Percentiles rank a stretch among this genome's conserved stretches.
Conservation (phyloP, 2,888 invertebrate genomes). For the Pocota personata region DNA sequence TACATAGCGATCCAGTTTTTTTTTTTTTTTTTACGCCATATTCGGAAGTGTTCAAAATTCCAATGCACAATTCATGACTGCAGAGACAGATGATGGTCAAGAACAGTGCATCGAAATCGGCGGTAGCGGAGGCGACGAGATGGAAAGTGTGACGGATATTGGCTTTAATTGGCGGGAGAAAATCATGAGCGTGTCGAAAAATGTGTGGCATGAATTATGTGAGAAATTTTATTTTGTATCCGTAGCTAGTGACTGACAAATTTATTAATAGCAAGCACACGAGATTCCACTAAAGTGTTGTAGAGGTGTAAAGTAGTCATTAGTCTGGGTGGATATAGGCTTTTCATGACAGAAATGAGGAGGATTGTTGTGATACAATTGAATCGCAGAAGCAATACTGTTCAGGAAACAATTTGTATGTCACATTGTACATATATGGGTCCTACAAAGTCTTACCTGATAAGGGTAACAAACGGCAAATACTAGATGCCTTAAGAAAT, state of each 20-base stretch:
- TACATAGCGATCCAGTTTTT: conserved; percentile 71
- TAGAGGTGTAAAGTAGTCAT: background rate
- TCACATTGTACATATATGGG: too few species aligned
- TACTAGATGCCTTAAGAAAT: too few species aligned
- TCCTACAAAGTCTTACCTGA: too few species aligned
- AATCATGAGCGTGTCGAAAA: conserved; percentile 62
- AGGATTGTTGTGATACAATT: background rate
- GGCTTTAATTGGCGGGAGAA: conserved; percentile 63
- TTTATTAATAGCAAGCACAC: background rate
- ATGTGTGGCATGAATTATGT: conserved; percentile 51
- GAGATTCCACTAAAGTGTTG: background rate
- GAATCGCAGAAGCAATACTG: background rate
- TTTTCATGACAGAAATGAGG: background rate
- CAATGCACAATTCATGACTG: conserved; percentile 27
- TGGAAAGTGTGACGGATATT: conserved; percentile 44
- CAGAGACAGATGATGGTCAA: conserved; percentile 53
- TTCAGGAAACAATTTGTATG: background rate
- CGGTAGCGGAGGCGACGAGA: conserved; percentile 1
- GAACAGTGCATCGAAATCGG: conserved; percentile 38
- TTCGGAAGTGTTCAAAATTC: conserved; percentile 69
- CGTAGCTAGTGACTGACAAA: conserved; percentile 5
- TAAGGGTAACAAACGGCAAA: too few species aligned
- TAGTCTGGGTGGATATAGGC: background rate
- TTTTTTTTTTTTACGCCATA: conserved; percentile 54
- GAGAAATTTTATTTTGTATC: conserved; percentile 29